A percentile compares a stretch with the other conserved stretches of the same genome.
Conservation (phyloP, 2,797 vertebrate species). For the Capromys pilorides region DNA sequence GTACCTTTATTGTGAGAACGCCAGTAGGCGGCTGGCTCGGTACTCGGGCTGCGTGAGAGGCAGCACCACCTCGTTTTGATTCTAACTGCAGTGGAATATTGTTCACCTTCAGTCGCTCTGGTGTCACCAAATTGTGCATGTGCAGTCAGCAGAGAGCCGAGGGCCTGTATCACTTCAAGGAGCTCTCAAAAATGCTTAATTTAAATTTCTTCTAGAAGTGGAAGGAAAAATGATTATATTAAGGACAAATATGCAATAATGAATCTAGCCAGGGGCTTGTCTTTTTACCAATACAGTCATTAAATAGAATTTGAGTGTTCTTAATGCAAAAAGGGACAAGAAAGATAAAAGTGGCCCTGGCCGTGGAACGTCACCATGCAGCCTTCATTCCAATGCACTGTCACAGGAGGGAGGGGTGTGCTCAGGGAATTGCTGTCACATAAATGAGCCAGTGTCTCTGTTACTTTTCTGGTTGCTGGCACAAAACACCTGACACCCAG, state of each 20-base stretch:
- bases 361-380: background rate
- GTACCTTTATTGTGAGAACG: background rate
- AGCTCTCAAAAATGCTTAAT: background rate
- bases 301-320: background rate
- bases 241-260: background rate
- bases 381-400: background rate
- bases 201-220: background rate
- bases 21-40: fast-evolving
- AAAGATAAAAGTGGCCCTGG: background rate
- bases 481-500: too few relatives aligned
- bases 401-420: background rate
- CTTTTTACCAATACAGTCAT: background rate
- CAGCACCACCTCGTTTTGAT: background rate
- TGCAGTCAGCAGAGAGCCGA: background rate
- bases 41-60: fast-evolving
- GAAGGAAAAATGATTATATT: background rate
- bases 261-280: background rate
- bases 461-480: too few relatives aligned
- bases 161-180: background rate
- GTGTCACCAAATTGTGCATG: background rate
- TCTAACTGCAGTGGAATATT: background rate
- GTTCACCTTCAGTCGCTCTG: background rate
- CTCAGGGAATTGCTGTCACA: background rate
- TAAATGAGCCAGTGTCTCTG: background rate
- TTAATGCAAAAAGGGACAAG: background rate